Conservation (phyloP, 2,113 vertebrate genomes). For the Gadus chalcogrammus region DNA sequence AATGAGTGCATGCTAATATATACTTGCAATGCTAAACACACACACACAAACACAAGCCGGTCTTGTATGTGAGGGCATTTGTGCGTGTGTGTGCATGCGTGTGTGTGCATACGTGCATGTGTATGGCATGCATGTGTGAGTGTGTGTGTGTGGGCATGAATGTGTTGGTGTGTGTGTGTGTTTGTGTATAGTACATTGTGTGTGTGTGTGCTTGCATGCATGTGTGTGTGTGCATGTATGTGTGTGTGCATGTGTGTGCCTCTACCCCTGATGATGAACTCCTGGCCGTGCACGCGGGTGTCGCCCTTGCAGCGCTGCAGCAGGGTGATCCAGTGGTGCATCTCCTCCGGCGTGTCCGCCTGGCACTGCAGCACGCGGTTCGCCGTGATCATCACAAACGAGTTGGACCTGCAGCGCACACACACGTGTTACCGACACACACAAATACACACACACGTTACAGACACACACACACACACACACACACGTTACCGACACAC, state of each 20-base stretch:
- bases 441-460: not conserved
- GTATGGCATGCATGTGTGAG: not conserved
- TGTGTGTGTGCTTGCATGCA: accelerated
- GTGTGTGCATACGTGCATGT: not conserved
- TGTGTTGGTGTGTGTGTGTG: not conserved
- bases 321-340: conserved; percentile 98
- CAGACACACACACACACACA: too few species aligned
- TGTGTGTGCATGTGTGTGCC: not conserved
- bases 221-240: not conserved
- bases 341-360: conserved; percentile 94
- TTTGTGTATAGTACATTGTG: not conserved
- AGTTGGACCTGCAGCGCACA: conserved; percentile 80
- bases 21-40: not conserved
- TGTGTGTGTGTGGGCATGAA: too few species aligned
- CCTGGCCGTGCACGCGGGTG: conserved; percentile 92
- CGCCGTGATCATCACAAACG: conserved; percentile 96
- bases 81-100: not conserved
- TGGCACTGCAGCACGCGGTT: conserved; percentile 95
- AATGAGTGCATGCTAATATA: too few species aligned
- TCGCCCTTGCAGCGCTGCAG: conserved; percentile 95
- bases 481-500: not conserved
- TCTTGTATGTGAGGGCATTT: too few species aligned
- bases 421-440: too few species aligned
- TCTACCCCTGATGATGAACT: conserved; percentile 93
- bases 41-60: not conserved